Conservation (phyloP, 2,888 invertebrate genomes). For the Thymelicus acteon region DNA sequence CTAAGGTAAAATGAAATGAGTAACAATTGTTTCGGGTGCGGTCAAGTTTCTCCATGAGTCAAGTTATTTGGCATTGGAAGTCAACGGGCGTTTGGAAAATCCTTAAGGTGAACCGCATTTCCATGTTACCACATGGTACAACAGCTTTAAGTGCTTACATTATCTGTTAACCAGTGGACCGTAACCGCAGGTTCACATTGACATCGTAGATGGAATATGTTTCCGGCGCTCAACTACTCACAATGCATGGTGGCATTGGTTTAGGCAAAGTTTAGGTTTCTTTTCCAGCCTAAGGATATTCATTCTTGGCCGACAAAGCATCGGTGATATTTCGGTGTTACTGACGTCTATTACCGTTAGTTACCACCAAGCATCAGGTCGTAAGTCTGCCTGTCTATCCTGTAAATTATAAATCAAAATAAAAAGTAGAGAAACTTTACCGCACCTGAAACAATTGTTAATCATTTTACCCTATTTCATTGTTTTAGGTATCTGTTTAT, state of each 20-base stretch:
- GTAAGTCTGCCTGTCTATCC: too few relatives aligned
- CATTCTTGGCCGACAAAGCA: too few relatives aligned
- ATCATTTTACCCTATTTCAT: too few relatives aligned
- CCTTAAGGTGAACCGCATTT: conserved; percentile 8
- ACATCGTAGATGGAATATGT: not conserved
- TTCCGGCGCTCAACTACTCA: not conserved
- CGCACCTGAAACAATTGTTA: not conserved
- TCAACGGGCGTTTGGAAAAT: not conserved
- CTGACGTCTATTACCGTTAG: too few relatives aligned
- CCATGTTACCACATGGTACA: not conserved
- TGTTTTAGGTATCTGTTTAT: too few relatives aligned
- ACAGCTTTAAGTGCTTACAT: not conserved
- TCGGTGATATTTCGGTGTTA: too few relatives aligned
- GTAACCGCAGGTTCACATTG: conserved; percentile 1
- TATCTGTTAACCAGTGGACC: not conserved
- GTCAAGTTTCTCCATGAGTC: not conserved
- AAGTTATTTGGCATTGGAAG: not conserved
- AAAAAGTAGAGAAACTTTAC: not conserved
- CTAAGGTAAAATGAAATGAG: too few relatives aligned
- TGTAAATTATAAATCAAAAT: too few relatives aligned
- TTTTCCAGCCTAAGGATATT: too few relatives aligned
- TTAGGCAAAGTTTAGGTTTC: too few relatives aligned
- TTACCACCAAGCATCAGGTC: too few relatives aligned
- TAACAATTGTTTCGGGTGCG: not conserved
- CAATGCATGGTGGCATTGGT: too few relatives aligned